Evolutionary conservation across 2,888 invertebrate species (phyloP).

Genomic region (Oscheius onirici): DNA sequence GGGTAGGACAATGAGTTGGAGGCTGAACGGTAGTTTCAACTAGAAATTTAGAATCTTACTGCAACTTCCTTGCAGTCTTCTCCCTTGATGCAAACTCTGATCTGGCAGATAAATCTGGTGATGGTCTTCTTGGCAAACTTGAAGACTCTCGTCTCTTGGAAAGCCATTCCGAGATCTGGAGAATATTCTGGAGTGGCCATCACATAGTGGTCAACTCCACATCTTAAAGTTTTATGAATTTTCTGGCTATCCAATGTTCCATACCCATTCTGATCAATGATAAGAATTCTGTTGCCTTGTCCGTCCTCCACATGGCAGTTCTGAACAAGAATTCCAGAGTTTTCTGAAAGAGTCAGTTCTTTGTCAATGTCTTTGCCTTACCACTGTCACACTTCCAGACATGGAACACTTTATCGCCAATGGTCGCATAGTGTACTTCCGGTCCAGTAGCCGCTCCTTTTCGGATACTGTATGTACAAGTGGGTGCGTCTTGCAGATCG

Average conservation of each 20-base stretch:
- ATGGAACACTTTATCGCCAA: constrained; percentile 70
- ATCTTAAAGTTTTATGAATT: constrained; percentile 45
- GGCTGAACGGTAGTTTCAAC: constrained; percentile 42
- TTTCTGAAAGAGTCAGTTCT: constrained; percentile 42
- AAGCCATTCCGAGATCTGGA: constrained; percentile 64
- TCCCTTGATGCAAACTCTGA: constrained; percentile 67
- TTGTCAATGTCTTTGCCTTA: constrained; percentile 12
- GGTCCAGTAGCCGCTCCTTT: constrained; percentile 66
- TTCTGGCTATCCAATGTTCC: not conserved
- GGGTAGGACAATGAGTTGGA: constrained; percentile 53
- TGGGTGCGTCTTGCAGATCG: constrained; percentile 63
- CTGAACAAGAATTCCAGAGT: constrained; percentile 70
- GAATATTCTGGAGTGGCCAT: constrained; percentile 68
- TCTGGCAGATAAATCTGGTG: constrained; percentile 70
- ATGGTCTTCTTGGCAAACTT: constrained; percentile 71
- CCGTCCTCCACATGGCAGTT: constrained; percentile 71
- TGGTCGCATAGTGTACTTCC: constrained; percentile 66
- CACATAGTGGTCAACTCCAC: constrained; percentile 70
- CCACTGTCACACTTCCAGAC: constrained; percentile 70
- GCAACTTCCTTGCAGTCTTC: constrained; percentile 65
- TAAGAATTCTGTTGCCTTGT: constrained; percentile 69
- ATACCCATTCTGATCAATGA: constrained; percentile 70
- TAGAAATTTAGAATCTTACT: constrained; percentile 45
- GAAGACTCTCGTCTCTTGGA: constrained; percentile 70
- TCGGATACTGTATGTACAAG: constrained; percentile 67